These are phyloP conservation scores for Rutpela maculata DNA, from an alignment of 2,888 invertebrate genomes.

Conservation along the genomic window DNA sequence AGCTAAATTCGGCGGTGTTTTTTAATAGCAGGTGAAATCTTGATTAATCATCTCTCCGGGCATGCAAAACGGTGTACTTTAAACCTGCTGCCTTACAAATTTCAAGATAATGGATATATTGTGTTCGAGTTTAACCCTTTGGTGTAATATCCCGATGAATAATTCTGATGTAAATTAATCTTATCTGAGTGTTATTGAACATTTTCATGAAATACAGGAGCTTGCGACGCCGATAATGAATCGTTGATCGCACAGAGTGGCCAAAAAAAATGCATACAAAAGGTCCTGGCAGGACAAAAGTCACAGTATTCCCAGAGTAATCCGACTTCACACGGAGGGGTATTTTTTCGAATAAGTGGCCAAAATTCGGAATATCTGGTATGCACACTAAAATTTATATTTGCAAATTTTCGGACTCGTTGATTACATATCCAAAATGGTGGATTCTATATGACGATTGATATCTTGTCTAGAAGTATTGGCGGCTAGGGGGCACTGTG, in stretches of 20 bases:
- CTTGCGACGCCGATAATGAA: not conserved
- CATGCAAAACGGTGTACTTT: slow-evolving; percentile 11
- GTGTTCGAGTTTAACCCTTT: slow-evolving; percentile 28
- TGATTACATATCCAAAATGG: too few relatives aligned
- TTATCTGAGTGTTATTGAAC: slow-evolving; percentile 23
- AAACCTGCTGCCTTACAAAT: slow-evolving; percentile 4
- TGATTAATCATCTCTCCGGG: slow-evolving; percentile 11
- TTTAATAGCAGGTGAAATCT: slow-evolving; percentile 16
- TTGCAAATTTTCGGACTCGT: too few relatives aligned
- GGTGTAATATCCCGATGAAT: slow-evolving; percentile 5
- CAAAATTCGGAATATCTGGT: too few relatives aligned
- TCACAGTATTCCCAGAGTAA: too few relatives aligned
- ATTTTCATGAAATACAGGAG: not conserved
- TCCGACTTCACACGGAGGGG: too few relatives aligned
- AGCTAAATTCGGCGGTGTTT: slow-evolving; percentile 5
- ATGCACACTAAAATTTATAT: too few relatives aligned
- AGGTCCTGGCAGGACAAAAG: too few relatives aligned
- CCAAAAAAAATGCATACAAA: too few relatives aligned
- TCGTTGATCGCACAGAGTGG: not conserved
- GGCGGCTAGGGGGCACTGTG: too few relatives aligned
- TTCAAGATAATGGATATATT: slow-evolving; percentile 38
- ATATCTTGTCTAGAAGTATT: too few relatives aligned
- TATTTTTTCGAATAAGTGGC: too few relatives aligned
- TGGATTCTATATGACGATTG: too few relatives aligned
- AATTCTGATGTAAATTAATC: slow-evolving; percentile 27